A percentile compares a stretch with the other conserved stretches of the same genome.
These are phyloP conservation scores for Thinocorus orbignyianus DNA, from an alignment of 2,113 vertebrate species.

Conservation along the genomic window DNA sequence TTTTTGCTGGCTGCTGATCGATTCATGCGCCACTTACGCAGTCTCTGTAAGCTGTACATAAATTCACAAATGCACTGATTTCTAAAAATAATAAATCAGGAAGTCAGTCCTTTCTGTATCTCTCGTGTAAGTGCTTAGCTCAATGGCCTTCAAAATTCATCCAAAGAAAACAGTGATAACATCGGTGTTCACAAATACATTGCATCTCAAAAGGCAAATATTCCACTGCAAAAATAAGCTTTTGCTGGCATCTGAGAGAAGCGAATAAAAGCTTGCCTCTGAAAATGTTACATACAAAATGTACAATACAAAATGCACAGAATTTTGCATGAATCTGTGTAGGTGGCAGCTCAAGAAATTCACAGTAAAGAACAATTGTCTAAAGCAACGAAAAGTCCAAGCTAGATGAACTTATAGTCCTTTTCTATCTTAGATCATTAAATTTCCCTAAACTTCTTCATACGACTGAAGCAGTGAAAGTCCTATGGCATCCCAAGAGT, in stretches of 20 bases:
- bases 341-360: slow-evolving; percentile 65
- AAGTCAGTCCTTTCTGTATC: background rate
- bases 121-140: background rate
- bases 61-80: slow-evolving; percentile 65
- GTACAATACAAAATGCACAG: slow-evolving; percentile 40
- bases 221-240: slow-evolving; percentile 48
- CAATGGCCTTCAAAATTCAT: slow-evolving; percentile 19
- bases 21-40: background rate
- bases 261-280: slow-evolving; percentile 25
- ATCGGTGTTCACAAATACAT: background rate
- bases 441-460: background rate
- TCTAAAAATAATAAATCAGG: slow-evolving; percentile 49
- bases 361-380: slow-evolving; percentile 42
- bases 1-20: slow-evolving; percentile 50
- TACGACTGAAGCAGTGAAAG: background rate
- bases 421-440: background rate
- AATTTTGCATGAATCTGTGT: slow-evolving; percentile 51
- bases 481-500: background rate
- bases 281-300: slow-evolving; percentile 46
- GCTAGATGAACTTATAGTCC: background rate
- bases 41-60: slow-evolving; percentile 42
- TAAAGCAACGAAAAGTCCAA: slow-evolving; percentile 35
- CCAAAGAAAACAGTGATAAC: background rate
- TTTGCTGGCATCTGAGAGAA: slow-evolving; percentile 12
- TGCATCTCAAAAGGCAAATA: slow-evolving; percentile 40